A percentile compares a stretch with the other conserved stretches of the same genome.
These are phyloP conservation scores for Penaeus japonicus DNA, from an alignment of 1,140 invertebrate species.

Conservation along the genomic window DNA sequence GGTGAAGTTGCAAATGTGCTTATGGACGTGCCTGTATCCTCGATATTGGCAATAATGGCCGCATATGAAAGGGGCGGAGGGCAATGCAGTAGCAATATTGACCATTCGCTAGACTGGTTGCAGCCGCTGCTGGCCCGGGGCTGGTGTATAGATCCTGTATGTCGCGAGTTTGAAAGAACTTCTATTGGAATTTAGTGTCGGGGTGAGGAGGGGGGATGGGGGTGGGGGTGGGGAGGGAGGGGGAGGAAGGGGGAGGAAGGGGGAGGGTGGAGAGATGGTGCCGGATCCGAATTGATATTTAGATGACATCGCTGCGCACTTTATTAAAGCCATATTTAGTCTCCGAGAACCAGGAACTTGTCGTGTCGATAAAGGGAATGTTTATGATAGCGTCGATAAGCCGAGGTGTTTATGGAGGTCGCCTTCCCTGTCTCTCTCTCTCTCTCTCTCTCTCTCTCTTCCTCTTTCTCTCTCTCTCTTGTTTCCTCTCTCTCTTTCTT, in stretches of 20 bases:
- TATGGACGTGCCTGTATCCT: constrained; percentile 43
- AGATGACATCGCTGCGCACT: constrained; percentile 18
- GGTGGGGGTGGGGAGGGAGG: neutral
- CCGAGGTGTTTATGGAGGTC: no score
- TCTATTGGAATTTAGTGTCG: constrained; percentile 47
- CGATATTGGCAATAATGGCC: constrained; percentile 52
- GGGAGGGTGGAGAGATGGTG: neutral
- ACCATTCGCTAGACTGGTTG: constrained; percentile 21
- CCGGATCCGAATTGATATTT: constrained; percentile 49
- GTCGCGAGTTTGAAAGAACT: constrained; percentile 41
- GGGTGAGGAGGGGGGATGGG: neutral
- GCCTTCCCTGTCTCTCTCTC: no score
- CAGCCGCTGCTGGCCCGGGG: neutral
- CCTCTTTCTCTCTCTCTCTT: no score
- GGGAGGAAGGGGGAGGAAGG: neutral
- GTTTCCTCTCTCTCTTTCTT: no score
- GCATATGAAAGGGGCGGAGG: constrained; percentile 49
- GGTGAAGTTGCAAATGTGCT: constrained; percentile 54
- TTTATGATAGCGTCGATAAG: no score
- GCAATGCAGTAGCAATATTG: constrained; percentile 43
- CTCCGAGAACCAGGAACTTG: constrained; percentile 7
- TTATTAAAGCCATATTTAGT: constrained; percentile 51
- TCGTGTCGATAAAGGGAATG: constrained; percentile 3
- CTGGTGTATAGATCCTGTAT: constrained; percentile 23
- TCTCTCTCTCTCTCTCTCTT: no score